phyloP scores from a whole-genome alignment of 2,113 vertebrate genomes.

The Pao palembangensis region DNA sequence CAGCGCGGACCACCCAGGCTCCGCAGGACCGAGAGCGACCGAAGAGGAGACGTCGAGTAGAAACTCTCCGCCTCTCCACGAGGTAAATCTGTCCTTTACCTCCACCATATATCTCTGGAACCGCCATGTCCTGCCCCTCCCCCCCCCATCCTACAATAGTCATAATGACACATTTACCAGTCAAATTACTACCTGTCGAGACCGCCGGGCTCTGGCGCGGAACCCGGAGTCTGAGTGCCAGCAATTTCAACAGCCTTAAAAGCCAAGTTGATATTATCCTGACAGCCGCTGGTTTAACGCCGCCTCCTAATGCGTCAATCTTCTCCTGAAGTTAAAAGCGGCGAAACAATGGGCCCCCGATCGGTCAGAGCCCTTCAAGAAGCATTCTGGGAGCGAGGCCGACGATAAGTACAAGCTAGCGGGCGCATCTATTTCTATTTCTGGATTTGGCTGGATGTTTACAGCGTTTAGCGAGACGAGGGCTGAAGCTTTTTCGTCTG shows the following conservation, averaged over 20 bases:
- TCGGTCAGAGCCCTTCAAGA: conserved; percentile 20
- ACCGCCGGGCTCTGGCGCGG: conserved; percentile 56
- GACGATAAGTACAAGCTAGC: conserved; percentile 22
- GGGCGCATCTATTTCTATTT: conserved; percentile 53
- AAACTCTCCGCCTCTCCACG: conserved; percentile 8
- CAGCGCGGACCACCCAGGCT: conserved; percentile 68
- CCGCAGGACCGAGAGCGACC: conserved; percentile 38
- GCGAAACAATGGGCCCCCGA: conserved; percentile 39
- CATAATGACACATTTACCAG: conserved; percentile 73
- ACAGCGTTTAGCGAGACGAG: conserved; percentile 30
- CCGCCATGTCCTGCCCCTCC: neutral
- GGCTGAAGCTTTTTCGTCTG: conserved; percentile 27
- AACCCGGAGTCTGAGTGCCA: conserved; percentile 46
- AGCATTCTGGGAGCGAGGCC: conserved; percentile 18
- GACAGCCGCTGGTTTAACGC: conserved; percentile 46
- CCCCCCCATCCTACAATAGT: conserved; percentile 42
- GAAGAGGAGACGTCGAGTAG: conserved; percentile 18
- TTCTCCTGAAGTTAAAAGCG: conserved; percentile 39
- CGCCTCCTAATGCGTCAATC: conserved; percentile 28
- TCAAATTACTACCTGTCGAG: conserved; percentile 68
- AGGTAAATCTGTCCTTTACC: conserved; percentile 10
- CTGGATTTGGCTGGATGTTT: conserved; percentile 40
- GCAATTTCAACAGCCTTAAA: conserved; percentile 52
- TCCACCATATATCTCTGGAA: conserved; percentile 22
- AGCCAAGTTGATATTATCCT: conserved; percentile 57